phyloP scores from a whole-genome alignment of 2,888 invertebrate species.

The Cheilosia vernalis region DNA sequence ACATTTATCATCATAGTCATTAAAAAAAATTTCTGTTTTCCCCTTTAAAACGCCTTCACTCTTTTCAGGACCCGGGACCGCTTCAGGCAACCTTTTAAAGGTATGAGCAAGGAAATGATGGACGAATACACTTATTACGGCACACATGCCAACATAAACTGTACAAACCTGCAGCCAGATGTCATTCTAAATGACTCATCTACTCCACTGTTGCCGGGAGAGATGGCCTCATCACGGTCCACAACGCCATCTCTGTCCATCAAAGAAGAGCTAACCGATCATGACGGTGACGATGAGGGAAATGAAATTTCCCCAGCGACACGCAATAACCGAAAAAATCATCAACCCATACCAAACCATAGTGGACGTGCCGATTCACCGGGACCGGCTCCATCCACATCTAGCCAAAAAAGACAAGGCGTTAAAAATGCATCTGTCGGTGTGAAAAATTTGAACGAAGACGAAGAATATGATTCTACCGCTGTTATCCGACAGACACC shows the following conservation, averaged over 20 bases:
- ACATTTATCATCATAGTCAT: too few relatives aligned
- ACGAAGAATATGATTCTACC: slow-evolving; percentile 20
- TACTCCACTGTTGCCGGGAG: slow-evolving; percentile 4
- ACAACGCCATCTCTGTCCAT: slow-evolving; percentile 81
- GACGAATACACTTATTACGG: slow-evolving; percentile 33
- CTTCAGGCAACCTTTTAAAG: slow-evolving; percentile 11
- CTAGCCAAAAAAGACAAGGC: slow-evolving; percentile 38
- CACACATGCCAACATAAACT: slow-evolving; percentile 14
- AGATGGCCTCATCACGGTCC: slow-evolving; percentile 77
- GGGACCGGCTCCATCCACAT: slow-evolving; percentile 29
- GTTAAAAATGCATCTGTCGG: neutral
- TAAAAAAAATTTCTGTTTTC: neutral
- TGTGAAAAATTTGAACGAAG: slow-evolving; percentile 10
- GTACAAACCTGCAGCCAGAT: slow-evolving; percentile 38
- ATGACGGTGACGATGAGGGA: slow-evolving; percentile 44
- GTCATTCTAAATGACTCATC: slow-evolving; percentile 51
- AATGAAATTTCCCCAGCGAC: slow-evolving; percentile 10
- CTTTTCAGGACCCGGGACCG: slow-evolving; percentile 60
- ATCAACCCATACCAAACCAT: slow-evolving; percentile 4
- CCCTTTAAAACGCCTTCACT: neutral
- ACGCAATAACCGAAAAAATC: neutral
- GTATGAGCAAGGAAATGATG: slow-evolving; percentile 16
- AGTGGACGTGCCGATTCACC: slow-evolving; percentile 5
- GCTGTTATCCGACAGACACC: slow-evolving; percentile 75
- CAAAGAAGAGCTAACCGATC: slow-evolving; percentile 79